Evolutionary conservation across 1,140 invertebrate species (phyloP).

Genomic region (Philopotamus ludificatus): DNA sequence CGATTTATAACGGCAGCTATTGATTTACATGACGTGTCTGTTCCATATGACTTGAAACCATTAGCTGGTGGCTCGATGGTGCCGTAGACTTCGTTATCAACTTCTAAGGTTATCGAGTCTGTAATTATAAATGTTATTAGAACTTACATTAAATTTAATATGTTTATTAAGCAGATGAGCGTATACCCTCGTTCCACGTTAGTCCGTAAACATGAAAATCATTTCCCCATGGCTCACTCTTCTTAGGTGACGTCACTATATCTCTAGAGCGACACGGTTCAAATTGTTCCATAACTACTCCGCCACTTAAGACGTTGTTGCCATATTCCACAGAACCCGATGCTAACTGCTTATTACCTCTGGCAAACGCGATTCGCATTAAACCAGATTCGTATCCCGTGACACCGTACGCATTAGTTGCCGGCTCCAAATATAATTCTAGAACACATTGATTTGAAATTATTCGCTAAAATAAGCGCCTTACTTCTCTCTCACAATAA

Average conservation of each 20-base stretch:
- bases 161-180: no score
- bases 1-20: constrained; percentile 46
- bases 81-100: constrained; percentile 26
- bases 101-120: constrained; percentile 23
- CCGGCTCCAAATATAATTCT: constrained; percentile 62
- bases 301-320: constrained; percentile 19
- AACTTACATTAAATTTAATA: constrained; percentile 6
- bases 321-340: background rate
- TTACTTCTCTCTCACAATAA: background rate
- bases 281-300: constrained; percentile 16
- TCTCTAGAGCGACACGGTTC: constrained; percentile 21
- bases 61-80: background rate
- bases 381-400: constrained; percentile 56
- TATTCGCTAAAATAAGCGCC: no score
- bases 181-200: constrained; percentile 25
- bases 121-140: background rate
- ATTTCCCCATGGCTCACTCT: constrained; percentile 1
- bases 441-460: constrained; percentile 15
- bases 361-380: constrained; percentile 53
- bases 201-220: constrained; percentile 30
- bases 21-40: constrained; percentile 38
- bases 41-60: constrained; percentile 41
- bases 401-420: constrained; percentile 53
- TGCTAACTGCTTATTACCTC: constrained; percentile 46
- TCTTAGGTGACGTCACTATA: background rate